Evolutionary conservation across 2,113 vertebrate species (phyloP).

Genomic region (rabbit (Oryctolagus cuniculus)): DNA sequence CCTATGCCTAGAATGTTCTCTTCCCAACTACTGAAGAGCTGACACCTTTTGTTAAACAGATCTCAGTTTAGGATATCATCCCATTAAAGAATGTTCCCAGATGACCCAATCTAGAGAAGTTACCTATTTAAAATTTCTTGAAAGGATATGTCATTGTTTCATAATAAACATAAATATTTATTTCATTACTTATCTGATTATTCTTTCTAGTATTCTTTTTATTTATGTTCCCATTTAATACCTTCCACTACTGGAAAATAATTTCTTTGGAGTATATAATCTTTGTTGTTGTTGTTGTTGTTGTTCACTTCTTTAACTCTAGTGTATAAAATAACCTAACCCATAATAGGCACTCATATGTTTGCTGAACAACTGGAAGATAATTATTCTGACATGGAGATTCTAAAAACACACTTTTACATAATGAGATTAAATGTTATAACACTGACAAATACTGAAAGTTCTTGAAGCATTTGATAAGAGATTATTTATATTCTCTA

Average conservation of each 20-base stretch:
- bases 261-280: not conserved
- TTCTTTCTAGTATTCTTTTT: not conserved
- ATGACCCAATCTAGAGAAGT: not conserved
- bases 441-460: not conserved
- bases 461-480: conserved; percentile 10
- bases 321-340: not conserved
- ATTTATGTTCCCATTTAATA: not conserved
- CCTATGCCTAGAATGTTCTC: not conserved
- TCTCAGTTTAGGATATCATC: not conserved
- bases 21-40: not conserved
- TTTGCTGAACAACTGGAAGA: not conserved
- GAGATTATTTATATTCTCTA: not conserved
- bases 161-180: not conserved
- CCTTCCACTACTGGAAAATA: not conserved
- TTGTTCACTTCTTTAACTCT: not conserved
- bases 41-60: not conserved
- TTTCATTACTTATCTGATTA: not conserved
- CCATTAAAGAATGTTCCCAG: not conserved
- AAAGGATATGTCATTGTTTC: not conserved
- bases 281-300: not conserved
- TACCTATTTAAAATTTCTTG: not conserved
- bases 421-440: not conserved
- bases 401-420: conserved; percentile 17
- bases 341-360: not conserved
- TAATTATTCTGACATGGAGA: conserved; percentile 15